Conservation (phyloP, 2,797 vertebrate species). For the Poecilia velifera region DNA sequence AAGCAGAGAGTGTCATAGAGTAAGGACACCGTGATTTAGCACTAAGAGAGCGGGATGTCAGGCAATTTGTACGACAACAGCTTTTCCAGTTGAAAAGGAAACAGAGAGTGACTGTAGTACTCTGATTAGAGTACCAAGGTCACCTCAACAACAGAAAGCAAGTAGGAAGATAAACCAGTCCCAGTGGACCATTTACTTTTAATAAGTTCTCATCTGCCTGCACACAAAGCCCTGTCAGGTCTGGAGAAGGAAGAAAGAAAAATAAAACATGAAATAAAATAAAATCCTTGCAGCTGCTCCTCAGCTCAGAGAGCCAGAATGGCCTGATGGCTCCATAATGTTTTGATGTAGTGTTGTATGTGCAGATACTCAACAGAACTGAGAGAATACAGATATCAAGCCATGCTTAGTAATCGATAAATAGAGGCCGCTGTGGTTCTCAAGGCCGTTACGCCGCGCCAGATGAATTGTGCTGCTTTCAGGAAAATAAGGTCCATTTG, state of each 20-base stretch:
- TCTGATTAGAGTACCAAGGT: conserved; percentile 66
- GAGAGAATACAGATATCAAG: conserved; percentile 58
- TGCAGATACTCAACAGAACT: conserved; percentile 34
- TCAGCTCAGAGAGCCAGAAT: conserved; percentile 39
- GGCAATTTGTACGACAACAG: conserved; percentile 36
- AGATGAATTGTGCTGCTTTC: conserved; percentile 30
- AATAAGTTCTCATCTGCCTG: conserved; percentile 72
- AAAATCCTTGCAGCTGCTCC: conserved; percentile 31
- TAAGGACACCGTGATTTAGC: conserved; percentile 30
- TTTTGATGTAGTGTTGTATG: conserved; percentile 48
- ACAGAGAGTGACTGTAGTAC: conserved; percentile 51
- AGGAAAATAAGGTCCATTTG: conserved; percentile 37
- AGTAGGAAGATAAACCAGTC: conserved; percentile 57
- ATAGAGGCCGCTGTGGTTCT: conserved; percentile 27
- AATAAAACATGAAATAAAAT: neutral
- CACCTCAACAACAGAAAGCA: conserved; percentile 59
- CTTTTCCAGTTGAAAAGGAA: conserved; percentile 36
- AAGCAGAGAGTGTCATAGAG: conserved; percentile 21
- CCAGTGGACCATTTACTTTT: conserved; percentile 68
- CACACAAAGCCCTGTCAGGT: conserved; percentile 54
- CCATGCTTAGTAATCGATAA: conserved; percentile 59
- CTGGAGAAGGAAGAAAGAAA: conserved; percentile 9
- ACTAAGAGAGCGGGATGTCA: conserved; percentile 31
- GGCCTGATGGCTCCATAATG: conserved; percentile 51
- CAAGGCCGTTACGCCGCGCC: conserved; percentile 17